Evolutionary conservation across 2,797 vertebrate genomes (phyloP).

Genomic region (Macropodus opercularis): DNA sequence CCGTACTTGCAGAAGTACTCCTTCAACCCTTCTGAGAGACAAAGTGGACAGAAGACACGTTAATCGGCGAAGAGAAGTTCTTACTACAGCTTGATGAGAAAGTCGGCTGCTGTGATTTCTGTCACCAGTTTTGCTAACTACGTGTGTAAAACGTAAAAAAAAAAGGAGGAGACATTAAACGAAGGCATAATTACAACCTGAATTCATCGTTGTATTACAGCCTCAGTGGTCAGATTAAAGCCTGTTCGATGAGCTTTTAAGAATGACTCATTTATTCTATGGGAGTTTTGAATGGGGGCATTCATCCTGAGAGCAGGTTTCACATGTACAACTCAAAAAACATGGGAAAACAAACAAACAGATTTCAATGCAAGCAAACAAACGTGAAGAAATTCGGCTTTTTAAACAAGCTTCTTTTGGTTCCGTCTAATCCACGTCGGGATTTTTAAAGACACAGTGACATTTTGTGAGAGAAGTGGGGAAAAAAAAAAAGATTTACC

Average conservation of each 20-base stretch:
- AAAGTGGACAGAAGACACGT: slow-evolving; percentile 3
- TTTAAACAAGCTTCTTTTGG: slow-evolving; percentile 2
- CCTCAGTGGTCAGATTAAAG: not conserved
- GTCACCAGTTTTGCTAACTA: not conserved
- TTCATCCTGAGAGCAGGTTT: slow-evolving; percentile 52
- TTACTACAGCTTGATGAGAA: not conserved
- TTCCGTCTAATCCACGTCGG: slow-evolving; percentile 25
- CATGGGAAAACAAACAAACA: slow-evolving; percentile 31
- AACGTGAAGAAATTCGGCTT: slow-evolving; percentile 17
- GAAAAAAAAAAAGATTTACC: slow-evolving; percentile 86
- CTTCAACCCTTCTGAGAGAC: slow-evolving; percentile 91
- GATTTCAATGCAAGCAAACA: slow-evolving; percentile 19
- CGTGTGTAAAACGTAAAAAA: slow-evolving; percentile 3
- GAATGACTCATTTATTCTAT: slow-evolving; percentile 17
- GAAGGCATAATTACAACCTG: not conserved
- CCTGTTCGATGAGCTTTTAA: slow-evolving; percentile 21
- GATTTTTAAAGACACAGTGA: slow-evolving; percentile 28
- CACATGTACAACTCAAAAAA: slow-evolving; percentile 21
- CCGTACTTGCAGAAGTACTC: slow-evolving; percentile 99
- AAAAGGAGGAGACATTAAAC: not conserved
- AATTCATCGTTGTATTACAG: not conserved
- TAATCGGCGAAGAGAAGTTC: not conserved
- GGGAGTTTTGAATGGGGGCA: slow-evolving; percentile 54
- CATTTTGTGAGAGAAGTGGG: slow-evolving; percentile 34
- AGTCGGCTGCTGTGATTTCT: not conserved